Evolutionary conservation across 2,797 vertebrate genomes (phyloP).

Genomic region (Esox lucius): DNA sequence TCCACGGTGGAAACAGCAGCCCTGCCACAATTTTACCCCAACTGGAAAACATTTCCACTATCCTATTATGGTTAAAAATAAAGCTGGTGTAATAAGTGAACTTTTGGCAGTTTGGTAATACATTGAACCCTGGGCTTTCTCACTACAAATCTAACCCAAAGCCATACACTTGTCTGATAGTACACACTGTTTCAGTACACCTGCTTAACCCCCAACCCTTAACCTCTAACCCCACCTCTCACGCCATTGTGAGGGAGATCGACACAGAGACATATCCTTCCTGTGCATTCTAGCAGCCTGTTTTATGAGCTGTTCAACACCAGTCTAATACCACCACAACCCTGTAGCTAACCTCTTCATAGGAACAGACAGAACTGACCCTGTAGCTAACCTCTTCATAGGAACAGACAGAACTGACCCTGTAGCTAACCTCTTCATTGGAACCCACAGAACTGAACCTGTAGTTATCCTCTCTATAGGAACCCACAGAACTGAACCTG

Average conservation of each 20-base stretch:
- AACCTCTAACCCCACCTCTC: conserved; percentile 16
- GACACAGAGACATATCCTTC: conserved; percentile 50
- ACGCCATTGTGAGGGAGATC: conserved; percentile 47
- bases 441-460: conserved; percentile 16
- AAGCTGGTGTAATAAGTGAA: conserved; percentile 36
- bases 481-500: neutral
- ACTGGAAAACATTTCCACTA: conserved; percentile 53
- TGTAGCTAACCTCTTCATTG: neutral
- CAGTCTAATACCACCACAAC: conserved; percentile 55
- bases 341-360: neutral
- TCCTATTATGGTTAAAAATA: conserved; percentile 50
- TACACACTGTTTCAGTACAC: conserved; percentile 27
- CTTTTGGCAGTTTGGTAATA: conserved; percentile 38
- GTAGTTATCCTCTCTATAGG: neutral
- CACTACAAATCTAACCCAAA: conserved; percentile 1
- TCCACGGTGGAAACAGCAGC: conserved; percentile 52
- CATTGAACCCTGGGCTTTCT: conserved; percentile 23
- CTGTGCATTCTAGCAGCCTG: conserved; percentile 69
- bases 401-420: neutral
- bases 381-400: neutral
- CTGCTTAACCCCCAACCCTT: too few relatives aligned
- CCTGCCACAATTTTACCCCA: conserved; percentile 51
- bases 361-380: conserved; percentile 22
- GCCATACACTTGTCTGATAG: conserved; percentile 44
- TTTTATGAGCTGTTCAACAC: conserved; percentile 64